Evolutionary conservation across 2,888 invertebrate genomes (phyloP).

Genomic region (Periphyllus acericola): DNA sequence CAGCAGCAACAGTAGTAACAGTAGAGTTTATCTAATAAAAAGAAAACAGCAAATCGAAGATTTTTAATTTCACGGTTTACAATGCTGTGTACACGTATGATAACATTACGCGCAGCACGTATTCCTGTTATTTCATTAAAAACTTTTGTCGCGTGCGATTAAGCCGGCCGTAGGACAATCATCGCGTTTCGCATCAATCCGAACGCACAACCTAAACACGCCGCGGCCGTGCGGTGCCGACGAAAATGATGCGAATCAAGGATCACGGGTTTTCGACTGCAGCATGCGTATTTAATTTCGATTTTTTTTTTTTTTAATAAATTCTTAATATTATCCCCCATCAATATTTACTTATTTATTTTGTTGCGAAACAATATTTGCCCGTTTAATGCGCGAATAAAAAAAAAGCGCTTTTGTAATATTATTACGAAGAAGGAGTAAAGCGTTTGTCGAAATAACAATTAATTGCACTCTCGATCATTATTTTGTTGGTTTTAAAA

Average conservation of each 20-base stretch:
- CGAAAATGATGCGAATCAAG: constrained; percentile 4
- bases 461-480: too few species aligned
- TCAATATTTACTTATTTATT: constrained; percentile 27
- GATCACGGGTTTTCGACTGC: constrained; percentile 24
- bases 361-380: background rate
- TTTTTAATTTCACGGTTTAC: background rate
- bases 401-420: too few species aligned
- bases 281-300: constrained; percentile 1
- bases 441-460: too few species aligned
- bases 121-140: constrained; percentile 20
- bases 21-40: background rate
- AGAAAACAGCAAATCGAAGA: constrained; percentile 5
- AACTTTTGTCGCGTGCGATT: constrained; percentile 15
- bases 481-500: too few species aligned
- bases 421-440: too few species aligned
- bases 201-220: background rate
- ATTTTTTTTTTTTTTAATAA: background rate
- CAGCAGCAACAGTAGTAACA: too few species aligned
- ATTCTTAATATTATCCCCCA: constrained; percentile 19
- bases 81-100: background rate
- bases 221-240: background rate
- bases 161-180: background rate
- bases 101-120: background rate
- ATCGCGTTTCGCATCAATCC: background rate
- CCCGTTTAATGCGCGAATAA: background rate